Base-by-base conservation (phyloP, 2,113 vertebrate species). In the Rhegmatorhina hoffmannsi region DNA sequence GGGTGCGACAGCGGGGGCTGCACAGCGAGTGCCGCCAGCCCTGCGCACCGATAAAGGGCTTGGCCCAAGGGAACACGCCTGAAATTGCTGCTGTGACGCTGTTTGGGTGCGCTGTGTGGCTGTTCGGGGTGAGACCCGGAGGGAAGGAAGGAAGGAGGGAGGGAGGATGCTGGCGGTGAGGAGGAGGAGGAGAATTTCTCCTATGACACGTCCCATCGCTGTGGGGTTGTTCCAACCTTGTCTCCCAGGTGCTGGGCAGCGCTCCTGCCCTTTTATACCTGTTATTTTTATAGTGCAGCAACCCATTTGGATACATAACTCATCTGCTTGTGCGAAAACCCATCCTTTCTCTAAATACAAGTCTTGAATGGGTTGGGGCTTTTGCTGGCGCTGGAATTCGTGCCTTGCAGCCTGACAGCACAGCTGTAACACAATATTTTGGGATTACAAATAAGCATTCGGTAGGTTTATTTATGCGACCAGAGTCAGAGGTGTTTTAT, bases 401-500 rank as follows among this genome's bases (percentile, higher is more conserved):
- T 31, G 55, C 21, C 68, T 33, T 70, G 75, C n/a, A 58, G 79
- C 69, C 75, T 78, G 44, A 58, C 36, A 75, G 83, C 55, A 13
- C 62, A 70, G 12, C 85, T 94, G 91, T 95, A 96, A 96, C 38
- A 69, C 84, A 94, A 89, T 95, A 91, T 96, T 85, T 44, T 17
- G 86, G 82, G 77, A 66, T 93, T 93, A 89, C 94, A 66, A 47
- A 85, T 67, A 88, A 96, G 70, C 74, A 38, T 87, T 84, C 63
- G 17, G 78, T 89, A 68, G 56, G 79, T 92, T 97, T 94, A 90
- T 93, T 96, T 97, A 81, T 96, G 94, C 10, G 43, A 8, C 52
- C 8, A 11, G 56, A 64, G 84, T 87, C 88, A 92, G 84, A 67
- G 85, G 77, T 72, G 56, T 83, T 83, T 75, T 64, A 20, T 58